Evolutionary conservation across 1,140 invertebrate genomes (phyloP).

Genomic region (Cyrtorhinus lividipennis): DNA sequence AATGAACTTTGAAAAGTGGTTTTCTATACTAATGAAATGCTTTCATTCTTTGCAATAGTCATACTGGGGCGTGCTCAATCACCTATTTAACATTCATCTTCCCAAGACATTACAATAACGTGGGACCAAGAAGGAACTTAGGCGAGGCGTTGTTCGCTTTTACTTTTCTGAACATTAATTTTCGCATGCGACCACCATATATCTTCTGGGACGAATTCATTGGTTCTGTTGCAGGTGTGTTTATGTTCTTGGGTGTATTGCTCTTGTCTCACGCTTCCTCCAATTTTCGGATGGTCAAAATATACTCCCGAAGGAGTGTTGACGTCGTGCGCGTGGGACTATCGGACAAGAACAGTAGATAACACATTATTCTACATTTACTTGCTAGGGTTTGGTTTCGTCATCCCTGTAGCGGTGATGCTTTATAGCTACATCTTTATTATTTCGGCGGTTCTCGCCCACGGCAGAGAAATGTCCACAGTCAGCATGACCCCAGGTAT

Average conservation of each 20-base stretch:
- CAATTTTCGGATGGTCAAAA: conserved; percentile 38
- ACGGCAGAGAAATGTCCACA: conserved; percentile 33
- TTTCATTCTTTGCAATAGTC: too few relatives aligned
- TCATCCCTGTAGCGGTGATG: conserved; percentile 35
- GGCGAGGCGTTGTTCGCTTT: too few relatives aligned
- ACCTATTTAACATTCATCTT: too few relatives aligned
- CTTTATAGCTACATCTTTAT: conserved; percentile 36
- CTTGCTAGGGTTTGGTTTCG: conserved; percentile 35
- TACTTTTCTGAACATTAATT: too few relatives aligned
- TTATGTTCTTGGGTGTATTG: conserved; percentile 37
- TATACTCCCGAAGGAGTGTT: conserved; percentile 38
- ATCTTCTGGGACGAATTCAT: neutral
- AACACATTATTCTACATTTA: conserved; percentile 36
- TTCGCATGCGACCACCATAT: too few relatives aligned
- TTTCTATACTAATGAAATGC: too few relatives aligned
- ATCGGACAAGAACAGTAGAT: conserved; percentile 31
- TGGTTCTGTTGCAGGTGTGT: conserved; percentile 28
- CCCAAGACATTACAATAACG: too few relatives aligned
- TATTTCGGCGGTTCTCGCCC: conserved; percentile 27
- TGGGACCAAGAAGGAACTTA: too few relatives aligned
- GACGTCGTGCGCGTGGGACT: conserved; percentile 42
- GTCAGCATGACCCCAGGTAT: conserved; percentile 22
- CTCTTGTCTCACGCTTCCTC: conserved; percentile 32
- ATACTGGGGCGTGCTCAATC: too few relatives aligned
- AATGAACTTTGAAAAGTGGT: too few relatives aligned